Conservation (phyloP, 2,888 invertebrate genomes). For the Noctua pronuba region DNA sequence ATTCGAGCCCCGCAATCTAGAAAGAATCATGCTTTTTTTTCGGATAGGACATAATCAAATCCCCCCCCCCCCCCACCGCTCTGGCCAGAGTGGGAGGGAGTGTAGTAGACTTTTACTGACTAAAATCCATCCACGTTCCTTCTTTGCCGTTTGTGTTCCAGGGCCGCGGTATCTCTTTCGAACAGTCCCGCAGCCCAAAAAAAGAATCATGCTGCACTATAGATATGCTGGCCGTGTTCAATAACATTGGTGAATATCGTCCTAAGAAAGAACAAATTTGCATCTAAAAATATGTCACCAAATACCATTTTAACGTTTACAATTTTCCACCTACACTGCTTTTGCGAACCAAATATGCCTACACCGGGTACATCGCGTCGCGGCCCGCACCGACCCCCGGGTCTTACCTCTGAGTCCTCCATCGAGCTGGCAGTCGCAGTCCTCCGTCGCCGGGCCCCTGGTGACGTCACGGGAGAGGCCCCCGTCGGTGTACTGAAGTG, state of each 20-base stretch:
- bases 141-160: too few relatives aligned
- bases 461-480: constrained; percentile 76
- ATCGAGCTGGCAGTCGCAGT: constrained; percentile 80
- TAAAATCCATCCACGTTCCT: too few relatives aligned
- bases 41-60: too few relatives aligned
- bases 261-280: neutral
- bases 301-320: constrained; percentile 14
- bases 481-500: constrained; percentile 88
- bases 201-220: neutral
- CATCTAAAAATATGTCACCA: constrained; percentile 17
- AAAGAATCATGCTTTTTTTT: neutral
- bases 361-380: constrained; percentile 71
- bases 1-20: neutral
- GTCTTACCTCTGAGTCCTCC: constrained; percentile 89
- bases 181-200: too few relatives aligned
- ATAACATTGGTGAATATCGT: neutral
- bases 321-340: constrained; percentile 13
- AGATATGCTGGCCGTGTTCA: neutral
- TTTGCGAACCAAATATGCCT: constrained; percentile 24
- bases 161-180: too few relatives aligned
- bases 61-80: too few relatives aligned
- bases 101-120: too few relatives aligned
- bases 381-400: constrained; percentile 68
- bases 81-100: too few relatives aligned
- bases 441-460: constrained; percentile 70